Base-by-base conservation (phyloP, 2,113 vertebrate genomes). In the Sinocyclocheilus anophthalmus region DNA sequence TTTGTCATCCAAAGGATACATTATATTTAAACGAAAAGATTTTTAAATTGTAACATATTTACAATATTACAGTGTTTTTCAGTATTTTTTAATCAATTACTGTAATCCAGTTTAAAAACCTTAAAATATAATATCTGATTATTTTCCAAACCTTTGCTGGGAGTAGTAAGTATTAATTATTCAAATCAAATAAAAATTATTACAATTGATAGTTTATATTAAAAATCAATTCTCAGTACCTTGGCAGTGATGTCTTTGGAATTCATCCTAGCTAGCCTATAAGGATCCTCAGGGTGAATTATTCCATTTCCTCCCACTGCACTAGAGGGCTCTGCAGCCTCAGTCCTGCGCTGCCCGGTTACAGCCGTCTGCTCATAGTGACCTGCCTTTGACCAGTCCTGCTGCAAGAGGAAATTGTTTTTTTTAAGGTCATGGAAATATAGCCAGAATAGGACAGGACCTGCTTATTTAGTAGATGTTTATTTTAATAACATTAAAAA, bases 341-440 rank as follows among this genome's bases (percentile, higher is more conserved):
- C 97, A 92, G 96, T 96, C 88, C 97, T 96, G 50, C 96, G 95
- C 89, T 97, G 97, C 78, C 96, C 94, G 86, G 90, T 92, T 26
- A 93, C 95, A 57, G 93, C 84, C 0, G 95, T 91, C 37, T 95
- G 96, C 90, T 99, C 97, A 0, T 97, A 98, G 79, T 96, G 93
- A 91, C 94, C 94, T 0, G 92, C 90, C 91, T 97, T 98, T 88
- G 97, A 95, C 98, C 97, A 99, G 85, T 99, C 98, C 96, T 99
- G 95, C 65, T 87, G 93, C 87, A 0, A 16, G 57, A 92, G 88
- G 86, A 90, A 88, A 90, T 50, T 30, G 30, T 53, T 59, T 59
- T 57, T 30, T 67, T 78, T 22, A 48, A 16, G 24, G 30, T 81
- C 55, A 84, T 33, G 20, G 22, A 37, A 57, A 24, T 50, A 20